These are phyloP conservation scores for Siniperca scherzeri DNA, from an alignment of 2,797 vertebrate species.

Conservation along the genomic window DNA sequence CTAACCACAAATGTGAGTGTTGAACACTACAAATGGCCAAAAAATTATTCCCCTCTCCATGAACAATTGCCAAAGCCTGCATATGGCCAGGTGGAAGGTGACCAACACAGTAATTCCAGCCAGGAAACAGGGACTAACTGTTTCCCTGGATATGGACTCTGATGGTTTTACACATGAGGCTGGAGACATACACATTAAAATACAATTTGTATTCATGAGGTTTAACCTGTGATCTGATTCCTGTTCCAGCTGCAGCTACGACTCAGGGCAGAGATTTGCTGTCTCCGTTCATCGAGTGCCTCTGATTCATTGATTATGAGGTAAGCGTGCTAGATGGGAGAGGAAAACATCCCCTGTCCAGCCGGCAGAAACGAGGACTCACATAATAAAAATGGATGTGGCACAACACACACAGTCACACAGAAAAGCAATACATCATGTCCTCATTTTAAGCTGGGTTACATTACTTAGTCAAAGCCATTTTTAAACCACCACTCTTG, in stretches of 20 bases:
- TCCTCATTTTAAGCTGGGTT: slow-evolving; percentile 40
- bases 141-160: slow-evolving; percentile 58
- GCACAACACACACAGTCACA: slow-evolving; percentile 14
- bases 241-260: slow-evolving; percentile 59
- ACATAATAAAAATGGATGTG: slow-evolving; percentile 59
- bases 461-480: slow-evolving; percentile 37
- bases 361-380: slow-evolving; percentile 8
- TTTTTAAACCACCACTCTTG: slow-evolving; percentile 47
- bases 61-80: background rate
- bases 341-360: slow-evolving; percentile 46
- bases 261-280: slow-evolving; percentile 42
- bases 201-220: slow-evolving; percentile 71
- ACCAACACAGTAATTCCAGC: slow-evolving; percentile 50
- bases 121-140: slow-evolving; percentile 6
- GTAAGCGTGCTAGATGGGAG: slow-evolving; percentile 18
- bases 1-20: background rate
- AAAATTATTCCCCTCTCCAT: background rate
- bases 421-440: slow-evolving; percentile 48
- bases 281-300: slow-evolving; percentile 45
- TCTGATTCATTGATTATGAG: slow-evolving; percentile 70
- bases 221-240: slow-evolving; percentile 58
- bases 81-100: slow-evolving; percentile 55
- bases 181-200: slow-evolving; percentile 20
- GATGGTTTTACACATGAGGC: slow-evolving; percentile 66
- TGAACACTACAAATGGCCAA: background rate